These are phyloP conservation scores for Platygyra sinensis DNA, from an alignment of 64 coral and sea anemone species.

Conservation along the genomic window DNA sequence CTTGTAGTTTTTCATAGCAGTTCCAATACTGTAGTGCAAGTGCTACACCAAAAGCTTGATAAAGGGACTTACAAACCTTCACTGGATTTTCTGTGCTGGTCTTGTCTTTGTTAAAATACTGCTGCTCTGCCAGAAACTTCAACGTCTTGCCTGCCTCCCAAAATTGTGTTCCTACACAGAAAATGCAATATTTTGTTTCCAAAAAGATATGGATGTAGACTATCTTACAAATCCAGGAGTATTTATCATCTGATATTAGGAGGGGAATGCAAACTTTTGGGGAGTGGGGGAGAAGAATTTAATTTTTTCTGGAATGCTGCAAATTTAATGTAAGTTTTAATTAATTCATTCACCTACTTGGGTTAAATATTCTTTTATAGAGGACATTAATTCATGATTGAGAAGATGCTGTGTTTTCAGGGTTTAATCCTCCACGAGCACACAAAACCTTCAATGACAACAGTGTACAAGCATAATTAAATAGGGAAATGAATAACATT, in stretches of 20 bases:
- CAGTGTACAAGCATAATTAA: no score
- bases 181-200: no score
- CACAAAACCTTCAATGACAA: conserved; percentile 91
- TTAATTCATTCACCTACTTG: conserved; percentile 47
- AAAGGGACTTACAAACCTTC: conserved; percentile 27
- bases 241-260: not conserved
- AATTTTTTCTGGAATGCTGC: not conserved
- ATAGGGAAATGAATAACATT: no score
- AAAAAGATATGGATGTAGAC: not conserved
- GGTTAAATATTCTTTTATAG: conserved; percentile 84
- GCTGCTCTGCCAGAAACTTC: conserved; percentile 86
- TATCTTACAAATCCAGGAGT: not conserved
- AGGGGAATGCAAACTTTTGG: not conserved
- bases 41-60: not conserved
- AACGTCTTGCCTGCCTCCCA: conserved; percentile 96
- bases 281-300: not conserved
- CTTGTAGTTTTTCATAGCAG: no score
- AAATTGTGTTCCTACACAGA: conserved; percentile 82
- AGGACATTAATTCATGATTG: conserved; percentile 89
- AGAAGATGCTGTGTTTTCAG: conserved; percentile 88
- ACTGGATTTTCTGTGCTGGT: conserved; percentile 47
- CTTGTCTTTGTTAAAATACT: conserved; percentile 76
- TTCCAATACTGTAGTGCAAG: no score
- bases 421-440: conserved; percentile 72
- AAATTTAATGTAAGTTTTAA: not conserved